Conservation (phyloP, 2,113 vertebrate genomes). For the Boleophthalmus pectinirostris region DNA sequence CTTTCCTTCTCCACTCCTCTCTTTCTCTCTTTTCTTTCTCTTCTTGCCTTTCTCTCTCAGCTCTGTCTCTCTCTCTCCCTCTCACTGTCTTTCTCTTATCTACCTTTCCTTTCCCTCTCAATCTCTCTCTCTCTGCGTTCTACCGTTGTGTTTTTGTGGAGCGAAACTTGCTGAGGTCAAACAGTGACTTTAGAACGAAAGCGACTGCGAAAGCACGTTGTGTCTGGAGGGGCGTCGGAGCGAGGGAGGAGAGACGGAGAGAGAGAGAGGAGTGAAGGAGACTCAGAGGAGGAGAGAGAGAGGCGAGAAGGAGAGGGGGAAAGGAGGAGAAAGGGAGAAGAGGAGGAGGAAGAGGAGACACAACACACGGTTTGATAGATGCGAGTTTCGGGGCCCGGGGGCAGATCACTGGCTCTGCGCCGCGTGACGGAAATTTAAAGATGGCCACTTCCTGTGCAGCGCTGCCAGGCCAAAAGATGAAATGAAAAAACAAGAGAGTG, state of each 20-base stretch:
- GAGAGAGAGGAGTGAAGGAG: background rate
- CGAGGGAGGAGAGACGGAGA: background rate
- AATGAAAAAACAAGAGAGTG: background rate
- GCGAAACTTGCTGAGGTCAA: slow-evolving; percentile 16
- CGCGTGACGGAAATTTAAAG: slow-evolving; percentile 45
- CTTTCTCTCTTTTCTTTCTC: too few species aligned
- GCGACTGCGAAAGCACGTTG: background rate
- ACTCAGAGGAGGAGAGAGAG: too few species aligned
- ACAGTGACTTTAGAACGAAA: slow-evolving; percentile 13
- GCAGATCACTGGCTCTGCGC: slow-evolving; percentile 16
- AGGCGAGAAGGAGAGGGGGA: too few species aligned
- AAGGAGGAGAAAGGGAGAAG: background rate
- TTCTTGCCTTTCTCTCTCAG: too few species aligned
- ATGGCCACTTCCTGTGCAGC: slow-evolving; percentile 10
- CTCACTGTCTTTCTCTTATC: too few species aligned
- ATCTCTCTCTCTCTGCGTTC: too few species aligned
- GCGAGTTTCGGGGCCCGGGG: slow-evolving; percentile 29
- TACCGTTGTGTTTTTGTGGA: background rate
- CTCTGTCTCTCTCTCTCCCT: background rate
- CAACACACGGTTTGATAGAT: slow-evolving; percentile 22
- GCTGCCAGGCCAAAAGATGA: background rate
- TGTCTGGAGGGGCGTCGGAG: background rate
- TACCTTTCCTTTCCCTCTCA: too few species aligned
- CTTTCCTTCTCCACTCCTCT: background rate
- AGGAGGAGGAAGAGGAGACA: slow-evolving; percentile 4